Percentiles rank a stretch among this genome's conserved stretches.
Conservation (phyloP, 2,113 vertebrate species). For the Myotis lucifugus region DNA sequence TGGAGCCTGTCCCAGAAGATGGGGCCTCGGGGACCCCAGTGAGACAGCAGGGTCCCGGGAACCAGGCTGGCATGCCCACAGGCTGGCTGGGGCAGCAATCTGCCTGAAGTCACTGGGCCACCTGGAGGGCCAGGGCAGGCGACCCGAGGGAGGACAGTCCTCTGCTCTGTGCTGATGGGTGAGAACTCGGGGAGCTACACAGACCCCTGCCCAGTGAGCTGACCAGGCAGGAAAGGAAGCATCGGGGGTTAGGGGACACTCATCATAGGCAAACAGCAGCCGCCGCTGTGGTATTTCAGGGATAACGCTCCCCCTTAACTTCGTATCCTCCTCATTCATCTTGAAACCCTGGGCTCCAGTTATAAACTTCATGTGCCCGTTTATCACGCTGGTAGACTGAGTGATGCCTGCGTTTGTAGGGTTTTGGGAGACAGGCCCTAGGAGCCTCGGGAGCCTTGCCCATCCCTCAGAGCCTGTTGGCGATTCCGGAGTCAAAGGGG, state of each 20-base stretch:
- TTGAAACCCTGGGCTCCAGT: background rate
- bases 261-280: background rate
- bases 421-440: background rate
- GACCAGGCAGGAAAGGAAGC: background rate
- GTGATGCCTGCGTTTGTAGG: background rate
- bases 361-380: background rate
- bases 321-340: background rate
- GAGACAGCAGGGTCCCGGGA: background rate
- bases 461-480: background rate
- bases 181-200: background rate
- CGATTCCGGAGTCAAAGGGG: background rate
- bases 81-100: background rate
- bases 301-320: background rate
- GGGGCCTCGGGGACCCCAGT: no score
- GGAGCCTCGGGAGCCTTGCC: background rate
- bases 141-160: background rate
- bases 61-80: background rate
- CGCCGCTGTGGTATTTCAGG: fast-evolving
- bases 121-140: background rate
- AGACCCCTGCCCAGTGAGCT: background rate
- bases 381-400: background rate
- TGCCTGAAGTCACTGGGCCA: background rate
- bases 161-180: background rate
- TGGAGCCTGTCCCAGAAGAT: background rate
- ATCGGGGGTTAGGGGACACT: fast-evolving